Evolutionary conservation across 2,888 invertebrate genomes (phyloP).

Genomic region (Orgyia antiqua): DNA sequence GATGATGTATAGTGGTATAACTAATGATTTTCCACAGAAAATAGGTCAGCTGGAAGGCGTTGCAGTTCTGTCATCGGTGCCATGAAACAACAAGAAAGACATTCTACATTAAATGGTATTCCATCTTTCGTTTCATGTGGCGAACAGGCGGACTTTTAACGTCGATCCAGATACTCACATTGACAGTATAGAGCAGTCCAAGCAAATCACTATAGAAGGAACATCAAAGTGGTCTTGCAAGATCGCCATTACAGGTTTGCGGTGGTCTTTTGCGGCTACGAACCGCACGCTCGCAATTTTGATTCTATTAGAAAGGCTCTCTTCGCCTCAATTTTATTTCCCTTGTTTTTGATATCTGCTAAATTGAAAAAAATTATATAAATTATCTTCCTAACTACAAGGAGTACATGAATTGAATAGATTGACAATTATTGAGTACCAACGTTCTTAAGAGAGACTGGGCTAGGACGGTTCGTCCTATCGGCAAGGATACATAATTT

Average conservation of each 20-base stretch:
- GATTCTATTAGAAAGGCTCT: slow-evolving; percentile 70
- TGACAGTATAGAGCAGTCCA: slow-evolving; percentile 98
- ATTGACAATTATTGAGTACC: no score
- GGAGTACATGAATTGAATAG: no score
- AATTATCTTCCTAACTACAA: no score
- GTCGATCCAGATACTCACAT: slow-evolving; percentile 98
- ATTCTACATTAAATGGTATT: slow-evolving; percentile 61
- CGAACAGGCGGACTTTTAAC: slow-evolving; percentile 94
- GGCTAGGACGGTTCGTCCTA: no score
- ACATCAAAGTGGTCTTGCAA: slow-evolving; percentile 99
- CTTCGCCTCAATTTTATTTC: slow-evolving; percentile 69
- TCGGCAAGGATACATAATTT: no score
- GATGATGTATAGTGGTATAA: slow-evolving; percentile 69
- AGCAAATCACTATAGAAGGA: slow-evolving; percentile 98
- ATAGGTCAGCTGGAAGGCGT: slow-evolving; percentile 25
- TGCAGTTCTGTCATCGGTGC: slow-evolving; percentile 22
- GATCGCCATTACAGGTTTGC: slow-evolving; percentile 98
- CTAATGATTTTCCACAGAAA: slow-evolving; percentile 20
- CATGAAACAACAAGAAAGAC: slow-evolving; percentile 41
- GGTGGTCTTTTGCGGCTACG: slow-evolving; percentile 75
- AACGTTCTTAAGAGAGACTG: no score
- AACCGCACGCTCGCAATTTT: slow-evolving; percentile 75
- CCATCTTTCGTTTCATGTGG: slow-evolving; percentile 76
- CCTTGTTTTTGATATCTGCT: slow-evolving; percentile 65
- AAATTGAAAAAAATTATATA: no score